Evolutionary conservation across 1,140 invertebrate species (phyloP), one percentile per base, ranked within the genome.

Genomic region (Harpegnathos saltator): DNA sequence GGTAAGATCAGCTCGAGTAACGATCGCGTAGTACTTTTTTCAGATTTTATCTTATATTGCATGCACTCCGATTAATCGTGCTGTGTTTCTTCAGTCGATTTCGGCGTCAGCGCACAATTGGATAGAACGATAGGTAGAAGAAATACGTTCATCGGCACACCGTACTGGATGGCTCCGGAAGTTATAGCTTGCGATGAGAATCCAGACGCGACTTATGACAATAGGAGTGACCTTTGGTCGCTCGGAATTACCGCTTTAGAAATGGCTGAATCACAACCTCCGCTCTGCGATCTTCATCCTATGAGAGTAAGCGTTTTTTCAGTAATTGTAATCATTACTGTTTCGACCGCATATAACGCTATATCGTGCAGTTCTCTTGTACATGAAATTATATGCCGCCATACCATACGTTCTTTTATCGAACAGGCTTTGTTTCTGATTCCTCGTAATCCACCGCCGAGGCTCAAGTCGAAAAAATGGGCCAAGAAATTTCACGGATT

Each of bases 131-230:
- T 99, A 94, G 99, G 99, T 73, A 95, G 99, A 89, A 95, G 99
- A 91, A 99, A 99, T 93, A 99, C 99, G 68, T 99, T 99, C 93
- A 99, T 99, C 93, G 99, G 99, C 80, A 99, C 99, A 48, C 99
- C 99, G 33, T 99, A 99, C 94, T 99, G 99, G 99, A 99, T 98
- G 97, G 98, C 97, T 22, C 97, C 97, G 48, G 97, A 97, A 95
- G 99, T 99, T n/a, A 99, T 99, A 93, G 99, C 99, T 68, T 99
- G 99, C 95, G 99, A 99, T 95, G 99, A 99, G 95, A 99, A 99
- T 95, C 98, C 99, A 59, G 99, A 99, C 93, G 99, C 99, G 44
- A 99, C 99, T 54, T 99, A 99, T 93, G 99, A 99, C 94, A 99
- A 99, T 95, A 96, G 99, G 93, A 99, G 98, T 93, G 99, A 99